phyloP scores from a whole-genome alignment of 2,797 vertebrate species.

The Mergus octosetaceus region DNA sequence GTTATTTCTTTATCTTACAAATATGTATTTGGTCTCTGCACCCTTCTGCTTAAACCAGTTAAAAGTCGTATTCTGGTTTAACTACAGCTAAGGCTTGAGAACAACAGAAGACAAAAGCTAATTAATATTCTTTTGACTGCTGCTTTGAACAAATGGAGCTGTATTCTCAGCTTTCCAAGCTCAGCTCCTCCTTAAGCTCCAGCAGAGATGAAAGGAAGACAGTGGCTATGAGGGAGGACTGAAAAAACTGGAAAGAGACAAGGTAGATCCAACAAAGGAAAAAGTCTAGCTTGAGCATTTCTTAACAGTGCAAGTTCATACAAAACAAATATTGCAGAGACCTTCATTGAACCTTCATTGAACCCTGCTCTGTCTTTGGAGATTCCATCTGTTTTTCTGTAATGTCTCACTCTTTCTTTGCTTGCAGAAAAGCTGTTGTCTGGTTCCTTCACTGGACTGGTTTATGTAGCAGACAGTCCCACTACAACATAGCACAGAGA shows the following conservation, averaged over 20 bases:
- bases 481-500: background rate
- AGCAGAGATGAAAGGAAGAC: background rate
- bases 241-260: background rate
- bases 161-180: background rate
- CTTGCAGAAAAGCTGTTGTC: background rate
- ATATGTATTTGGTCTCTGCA: background rate
- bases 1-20: constrained; percentile 8
- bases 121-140: constrained; percentile 21
- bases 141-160: background rate
- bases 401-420: background rate
- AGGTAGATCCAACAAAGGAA: background rate
- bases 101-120: background rate
- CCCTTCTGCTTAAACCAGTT: background rate
- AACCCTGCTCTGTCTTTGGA: background rate
- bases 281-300: background rate
- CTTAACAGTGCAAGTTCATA: background rate
- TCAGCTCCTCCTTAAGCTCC: background rate
- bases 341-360: background rate
- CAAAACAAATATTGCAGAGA: background rate
- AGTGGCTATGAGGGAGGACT: background rate
- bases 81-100: background rate
- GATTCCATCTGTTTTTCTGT: background rate
- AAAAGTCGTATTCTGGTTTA: constrained; percentile 1
- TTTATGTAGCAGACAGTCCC: background rate
- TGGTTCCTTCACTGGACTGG: background rate